Conservation (phyloP, 2,113 vertebrate species). For the Psettodes erumei region DNA sequence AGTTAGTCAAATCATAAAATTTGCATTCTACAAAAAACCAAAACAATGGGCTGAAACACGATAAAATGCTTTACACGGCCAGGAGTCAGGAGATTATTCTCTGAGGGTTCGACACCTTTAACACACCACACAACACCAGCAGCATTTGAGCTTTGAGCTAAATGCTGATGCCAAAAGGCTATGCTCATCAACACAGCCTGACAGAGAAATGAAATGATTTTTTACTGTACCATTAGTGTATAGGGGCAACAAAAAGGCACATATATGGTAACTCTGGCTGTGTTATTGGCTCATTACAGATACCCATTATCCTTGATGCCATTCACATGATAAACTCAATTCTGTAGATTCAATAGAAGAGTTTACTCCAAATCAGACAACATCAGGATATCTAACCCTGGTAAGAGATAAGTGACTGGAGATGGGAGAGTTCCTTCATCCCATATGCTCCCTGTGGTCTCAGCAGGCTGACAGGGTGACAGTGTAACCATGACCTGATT, state of each 20-base stretch:
- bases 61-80: too few relatives aligned
- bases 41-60: not conserved
- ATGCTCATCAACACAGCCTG: not conserved
- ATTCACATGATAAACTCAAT: not conserved
- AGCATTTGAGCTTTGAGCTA: not conserved
- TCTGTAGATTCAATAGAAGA: not conserved
- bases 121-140: not conserved
- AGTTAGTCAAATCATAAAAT: not conserved
- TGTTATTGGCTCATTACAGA: slow-evolving; percentile 3
- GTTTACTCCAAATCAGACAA: not conserved
- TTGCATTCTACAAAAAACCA: not conserved
- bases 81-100: not conserved
- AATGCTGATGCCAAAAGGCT: not conserved
- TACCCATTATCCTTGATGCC: not conserved
- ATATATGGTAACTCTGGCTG: not conserved
- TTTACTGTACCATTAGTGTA: not conserved
- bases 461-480: slow-evolving; percentile 59
- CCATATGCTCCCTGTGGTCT: slow-evolving; percentile 61
- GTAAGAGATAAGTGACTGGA: slow-evolving; percentile 23
- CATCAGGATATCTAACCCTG: not conserved
- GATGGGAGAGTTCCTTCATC: slow-evolving; percentile 30
- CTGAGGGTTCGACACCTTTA: too few relatives aligned
- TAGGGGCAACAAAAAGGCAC: not conserved
- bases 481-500: slow-evolving; percentile 74
- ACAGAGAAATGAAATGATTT: too few relatives aligned